Percentiles rank a stretch among this genome's conserved stretches.
These are phyloP conservation scores for Ancistrus triradiatus DNA, from an alignment of 2,113 vertebrate species.

Conservation along the genomic window DNA sequence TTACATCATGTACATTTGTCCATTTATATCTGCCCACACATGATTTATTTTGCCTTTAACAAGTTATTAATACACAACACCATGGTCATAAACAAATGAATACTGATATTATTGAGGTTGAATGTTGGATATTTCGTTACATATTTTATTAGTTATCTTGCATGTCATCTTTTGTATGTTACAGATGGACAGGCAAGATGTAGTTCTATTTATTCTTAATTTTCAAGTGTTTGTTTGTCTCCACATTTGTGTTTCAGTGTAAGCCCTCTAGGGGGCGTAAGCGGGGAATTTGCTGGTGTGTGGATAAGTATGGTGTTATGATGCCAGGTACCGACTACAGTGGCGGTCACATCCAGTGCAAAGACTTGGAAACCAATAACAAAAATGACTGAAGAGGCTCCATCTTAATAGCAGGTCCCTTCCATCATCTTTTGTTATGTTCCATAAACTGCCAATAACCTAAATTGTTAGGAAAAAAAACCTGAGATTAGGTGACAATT, in stretches of 20 bases:
- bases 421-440: constrained; percentile 30
- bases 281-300: constrained; percentile 94
- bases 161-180: too few species aligned
- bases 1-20: too few species aligned
- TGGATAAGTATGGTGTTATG: constrained; percentile 88
- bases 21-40: too few species aligned
- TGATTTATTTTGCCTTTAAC: too few species aligned
- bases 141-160: too few species aligned
- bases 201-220: not conserved
- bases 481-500: not conserved
- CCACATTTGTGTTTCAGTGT: too few species aligned
- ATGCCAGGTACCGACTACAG: constrained; percentile 83
- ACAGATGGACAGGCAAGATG: too few species aligned
- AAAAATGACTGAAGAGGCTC: constrained; percentile 77
- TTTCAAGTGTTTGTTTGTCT: constrained; percentile 6
- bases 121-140: too few species aligned
- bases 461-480: constrained; percentile 8
- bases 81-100: too few species aligned
- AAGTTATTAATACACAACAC: too few species aligned
- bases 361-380: constrained; percentile 78
- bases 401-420: constrained; percentile 37
- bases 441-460: constrained; percentile 50
- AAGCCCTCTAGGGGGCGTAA: constrained; percentile 92
- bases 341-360: constrained; percentile 86
- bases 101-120: too few species aligned